Conservation (phyloP, 2,888 invertebrate genomes). For the Cancer borealis region DNA sequence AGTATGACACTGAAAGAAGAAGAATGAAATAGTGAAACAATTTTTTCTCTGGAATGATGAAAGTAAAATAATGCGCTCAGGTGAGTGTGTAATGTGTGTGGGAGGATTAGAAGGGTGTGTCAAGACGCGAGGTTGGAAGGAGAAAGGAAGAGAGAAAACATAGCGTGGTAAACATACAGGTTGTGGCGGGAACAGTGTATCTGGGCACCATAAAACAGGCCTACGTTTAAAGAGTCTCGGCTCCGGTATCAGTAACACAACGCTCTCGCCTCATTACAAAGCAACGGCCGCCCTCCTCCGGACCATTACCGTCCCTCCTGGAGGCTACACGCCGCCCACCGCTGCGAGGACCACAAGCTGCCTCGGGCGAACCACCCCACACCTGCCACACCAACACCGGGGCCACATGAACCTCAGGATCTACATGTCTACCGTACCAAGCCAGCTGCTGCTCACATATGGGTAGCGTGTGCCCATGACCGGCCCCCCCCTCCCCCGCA, state of each 20-base stretch:
- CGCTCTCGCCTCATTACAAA: constrained; percentile 63
- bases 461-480: neutral
- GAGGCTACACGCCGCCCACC: constrained; percentile 10
- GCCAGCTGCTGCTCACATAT: neutral
- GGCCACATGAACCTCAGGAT: neutral
- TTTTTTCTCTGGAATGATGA: neutral
- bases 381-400: neutral
- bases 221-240: constrained; percentile 53
- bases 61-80: constrained; percentile 27
- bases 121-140: neutral
- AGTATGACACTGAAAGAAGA: constrained; percentile 5
- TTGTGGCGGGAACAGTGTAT: neutral
- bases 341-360: constrained; percentile 35
- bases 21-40: constrained; percentile 10
- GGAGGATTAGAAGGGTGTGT: neutral
- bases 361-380: neutral
- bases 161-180: neutral
- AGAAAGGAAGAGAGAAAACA: neutral
- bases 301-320: constrained; percentile 33
- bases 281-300: constrained; percentile 39
- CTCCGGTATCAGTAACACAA: constrained; percentile 58
- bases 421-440: neutral
- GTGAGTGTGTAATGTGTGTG: constrained; percentile 47
- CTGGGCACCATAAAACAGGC: constrained; percentile 55
- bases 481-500: neutral